These are phyloP conservation scores for Pachycephala philippinensis DNA, from an alignment of 2,113 vertebrate genomes.

Conservation along the genomic window DNA sequence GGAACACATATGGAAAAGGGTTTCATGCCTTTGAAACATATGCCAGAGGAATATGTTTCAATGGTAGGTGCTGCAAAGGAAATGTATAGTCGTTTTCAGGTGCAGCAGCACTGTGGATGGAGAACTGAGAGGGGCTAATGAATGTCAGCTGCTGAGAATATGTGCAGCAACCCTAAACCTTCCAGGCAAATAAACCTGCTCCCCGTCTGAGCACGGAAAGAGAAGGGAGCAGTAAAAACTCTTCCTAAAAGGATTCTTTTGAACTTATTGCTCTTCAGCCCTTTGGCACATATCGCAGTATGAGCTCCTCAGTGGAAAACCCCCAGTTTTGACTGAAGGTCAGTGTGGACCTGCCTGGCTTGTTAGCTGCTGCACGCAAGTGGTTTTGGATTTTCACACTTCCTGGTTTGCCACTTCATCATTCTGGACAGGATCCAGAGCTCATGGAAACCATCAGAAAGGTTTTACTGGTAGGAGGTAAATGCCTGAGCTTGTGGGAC, in stretches of 20 bases:
- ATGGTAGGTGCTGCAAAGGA: background rate
- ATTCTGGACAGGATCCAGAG: background rate
- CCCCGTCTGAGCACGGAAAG: background rate
- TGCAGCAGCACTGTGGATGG: background rate
- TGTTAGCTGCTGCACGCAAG: background rate
- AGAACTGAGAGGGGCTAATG: background rate
- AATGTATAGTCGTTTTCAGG: background rate
- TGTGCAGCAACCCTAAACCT: background rate
- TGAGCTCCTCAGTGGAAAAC: background rate
- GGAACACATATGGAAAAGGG: background rate
- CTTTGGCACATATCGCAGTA: background rate
- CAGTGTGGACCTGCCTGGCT: fast-evolving
- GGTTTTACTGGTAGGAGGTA: background rate
- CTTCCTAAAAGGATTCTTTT: background rate
- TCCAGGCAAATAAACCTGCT: background rate
- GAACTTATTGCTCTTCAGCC: background rate
- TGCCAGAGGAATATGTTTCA: background rate
- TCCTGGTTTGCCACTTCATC: background rate
- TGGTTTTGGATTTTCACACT: background rate
- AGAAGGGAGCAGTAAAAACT: background rate
- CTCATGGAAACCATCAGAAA: background rate
- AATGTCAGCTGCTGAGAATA: background rate
- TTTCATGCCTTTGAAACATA: no score
- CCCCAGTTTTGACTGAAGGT: background rate
- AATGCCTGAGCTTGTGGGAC: background rate